Evolutionary conservation across 2,113 vertebrate genomes (phyloP).

Genomic region (Eurystomus gularis): DNA sequence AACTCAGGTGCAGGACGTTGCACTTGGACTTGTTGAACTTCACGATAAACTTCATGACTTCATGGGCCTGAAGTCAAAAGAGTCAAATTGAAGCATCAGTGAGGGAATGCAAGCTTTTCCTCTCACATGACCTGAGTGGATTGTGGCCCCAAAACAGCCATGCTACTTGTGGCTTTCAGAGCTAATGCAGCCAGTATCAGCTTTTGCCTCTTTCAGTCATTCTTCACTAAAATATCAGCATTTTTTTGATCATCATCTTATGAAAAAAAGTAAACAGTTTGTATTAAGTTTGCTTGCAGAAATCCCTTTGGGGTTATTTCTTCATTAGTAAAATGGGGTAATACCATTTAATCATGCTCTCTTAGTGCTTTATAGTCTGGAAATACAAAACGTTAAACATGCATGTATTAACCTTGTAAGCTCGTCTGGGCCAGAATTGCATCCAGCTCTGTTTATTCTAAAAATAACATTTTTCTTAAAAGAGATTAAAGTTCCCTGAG

Average conservation of each 20-base stretch:
- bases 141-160: background rate
- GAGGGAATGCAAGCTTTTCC: background rate
- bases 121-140: background rate
- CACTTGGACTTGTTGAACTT: no score
- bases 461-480: constrained; percentile 25
- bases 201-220: background rate
- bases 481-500: background rate
- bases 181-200: background rate
- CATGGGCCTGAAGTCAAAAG: background rate
- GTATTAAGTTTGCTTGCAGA: background rate
- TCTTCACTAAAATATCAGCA: no score
- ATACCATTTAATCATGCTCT: background rate
- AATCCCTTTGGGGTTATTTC: background rate
- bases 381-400: background rate
- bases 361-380: background rate
- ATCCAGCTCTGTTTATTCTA: constrained; percentile 3
- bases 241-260: no score
- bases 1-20: no score
- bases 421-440: background rate
- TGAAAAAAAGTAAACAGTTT: background rate
- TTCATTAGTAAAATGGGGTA: background rate
- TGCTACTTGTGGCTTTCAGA: background rate
- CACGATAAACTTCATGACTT: no score
- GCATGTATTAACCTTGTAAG: background rate
- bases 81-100: background rate